Evolutionary conservation across 2,797 vertebrate genomes (phyloP), one percentile per base, ranked within the genome.

Genomic region (Ptychobarbus kaznakovi): DNA sequence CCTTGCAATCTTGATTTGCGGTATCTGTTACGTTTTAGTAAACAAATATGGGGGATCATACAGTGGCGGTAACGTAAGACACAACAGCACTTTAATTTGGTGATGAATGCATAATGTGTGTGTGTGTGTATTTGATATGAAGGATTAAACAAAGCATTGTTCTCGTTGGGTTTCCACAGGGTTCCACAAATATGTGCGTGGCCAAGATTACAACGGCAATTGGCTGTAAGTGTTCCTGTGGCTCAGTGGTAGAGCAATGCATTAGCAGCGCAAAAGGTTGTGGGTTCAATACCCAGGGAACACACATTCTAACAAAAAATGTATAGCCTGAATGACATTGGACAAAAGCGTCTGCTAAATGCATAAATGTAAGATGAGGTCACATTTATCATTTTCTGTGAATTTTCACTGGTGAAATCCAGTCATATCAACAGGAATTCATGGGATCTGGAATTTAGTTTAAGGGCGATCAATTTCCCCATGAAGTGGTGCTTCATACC

Each of bases 1-100:
- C 56, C 61, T 86, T 49, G 4, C 80, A 82, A 80, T 81, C 82
- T 84, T 85, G 63, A 82, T 73, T 85, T 79, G 32, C 53, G 11
- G 61, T 86, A 49, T 86, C 75, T 49, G 32, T 75, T 88, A 73
- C 84, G 63, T 73, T 74, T 53, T 63, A 61, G 83, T 79, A 86
- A 85, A 83, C 72, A 86, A 82, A 88, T 75, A 79, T 44, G 44
- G 69, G 76, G 38, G 56, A 75, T 73, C 83, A 49, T 44, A 35
- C 72, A 40, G 63, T 76, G 53, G 1, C 20, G 6, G 78, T 85
- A 82, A 85, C 51, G 51, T 72, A 32, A 85, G 38, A 78, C 53
- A 75, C 68, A 85, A 79, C 56, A 40, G 42, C 80, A 53, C 76
- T 82, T 85, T 79, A 82, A 85, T 85, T 78, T 61, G 66, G 5